Conservation (phyloP, 2,113 vertebrate species). For the Galbula dea region DNA sequence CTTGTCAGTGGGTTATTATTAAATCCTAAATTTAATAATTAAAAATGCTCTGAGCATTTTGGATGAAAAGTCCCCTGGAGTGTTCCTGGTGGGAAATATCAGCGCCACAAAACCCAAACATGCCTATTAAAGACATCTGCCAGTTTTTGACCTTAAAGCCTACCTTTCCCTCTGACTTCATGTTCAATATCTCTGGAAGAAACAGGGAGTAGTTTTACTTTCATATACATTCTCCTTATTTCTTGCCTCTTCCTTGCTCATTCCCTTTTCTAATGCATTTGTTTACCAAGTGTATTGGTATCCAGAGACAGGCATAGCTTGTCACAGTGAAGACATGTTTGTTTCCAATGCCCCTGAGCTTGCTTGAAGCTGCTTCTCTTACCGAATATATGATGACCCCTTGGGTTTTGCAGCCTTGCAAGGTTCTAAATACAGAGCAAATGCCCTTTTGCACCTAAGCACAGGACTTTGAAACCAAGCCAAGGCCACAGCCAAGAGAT, state of each 20-base stretch:
- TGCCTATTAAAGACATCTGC: background rate
- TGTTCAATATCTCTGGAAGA: background rate
- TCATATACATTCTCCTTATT: background rate
- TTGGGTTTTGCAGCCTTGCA: conserved; percentile 12
- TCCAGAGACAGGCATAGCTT: background rate
- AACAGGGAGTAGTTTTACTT: background rate
- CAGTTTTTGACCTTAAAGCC: background rate
- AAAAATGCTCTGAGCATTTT: background rate
- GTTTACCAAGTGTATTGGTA: background rate
- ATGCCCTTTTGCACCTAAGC: conserved; percentile 13
- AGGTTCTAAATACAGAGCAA: background rate
- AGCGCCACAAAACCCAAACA: background rate
- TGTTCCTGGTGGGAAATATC: background rate
- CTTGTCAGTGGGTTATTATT: conserved; percentile 17
- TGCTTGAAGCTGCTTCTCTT: background rate
- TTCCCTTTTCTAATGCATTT: background rate
- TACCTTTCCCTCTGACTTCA: background rate
- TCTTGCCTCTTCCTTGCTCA: background rate
- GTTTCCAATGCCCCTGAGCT: background rate
- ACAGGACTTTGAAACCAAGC: background rate
- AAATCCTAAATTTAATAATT: conserved; percentile 35
- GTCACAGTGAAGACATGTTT: conserved; percentile 1
- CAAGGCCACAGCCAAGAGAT: background rate
- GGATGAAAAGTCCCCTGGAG: background rate
- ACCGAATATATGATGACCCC: background rate